Conservation (phyloP, 1,140 invertebrate species). For the Ceratosolen fusciceps region DNA sequence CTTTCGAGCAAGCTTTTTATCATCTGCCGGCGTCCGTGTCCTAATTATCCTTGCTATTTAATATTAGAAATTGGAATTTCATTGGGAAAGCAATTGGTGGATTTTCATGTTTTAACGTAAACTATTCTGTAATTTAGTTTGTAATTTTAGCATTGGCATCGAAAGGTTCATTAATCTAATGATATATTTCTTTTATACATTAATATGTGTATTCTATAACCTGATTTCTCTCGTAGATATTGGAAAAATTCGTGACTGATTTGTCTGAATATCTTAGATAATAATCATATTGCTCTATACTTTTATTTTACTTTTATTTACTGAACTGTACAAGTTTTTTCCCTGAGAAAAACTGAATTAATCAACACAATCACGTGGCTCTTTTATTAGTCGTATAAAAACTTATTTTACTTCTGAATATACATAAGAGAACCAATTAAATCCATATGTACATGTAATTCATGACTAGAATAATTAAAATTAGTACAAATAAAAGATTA, state of each 20-base stretch:
- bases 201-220: not conserved
- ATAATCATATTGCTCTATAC: slow-evolving; percentile 21
- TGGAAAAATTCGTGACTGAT: slow-evolving; percentile 8
- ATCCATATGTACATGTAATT: too few species aligned
- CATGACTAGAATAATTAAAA: too few species aligned
- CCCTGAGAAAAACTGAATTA: slow-evolving; percentile 32
- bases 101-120: not conserved
- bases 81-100: not conserved
- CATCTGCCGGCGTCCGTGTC: not conserved
- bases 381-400: not conserved
- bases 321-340: not conserved
- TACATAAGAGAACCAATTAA: too few species aligned
- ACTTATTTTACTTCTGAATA: not conserved
- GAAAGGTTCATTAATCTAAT: slow-evolving; percentile 4
- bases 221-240: not conserved
- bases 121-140: not conserved
- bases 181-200: slow-evolving; percentile 14
- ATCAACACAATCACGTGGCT: not conserved
- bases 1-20: not conserved
- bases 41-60: not conserved
- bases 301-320: not conserved
- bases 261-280: not conserved
- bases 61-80: not conserved
- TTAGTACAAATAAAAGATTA: too few species aligned
- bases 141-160: slow-evolving; percentile 23